phyloP scores from a whole-genome alignment of 2,113 vertebrate species.

The Burhinus oedicnemus region DNA sequence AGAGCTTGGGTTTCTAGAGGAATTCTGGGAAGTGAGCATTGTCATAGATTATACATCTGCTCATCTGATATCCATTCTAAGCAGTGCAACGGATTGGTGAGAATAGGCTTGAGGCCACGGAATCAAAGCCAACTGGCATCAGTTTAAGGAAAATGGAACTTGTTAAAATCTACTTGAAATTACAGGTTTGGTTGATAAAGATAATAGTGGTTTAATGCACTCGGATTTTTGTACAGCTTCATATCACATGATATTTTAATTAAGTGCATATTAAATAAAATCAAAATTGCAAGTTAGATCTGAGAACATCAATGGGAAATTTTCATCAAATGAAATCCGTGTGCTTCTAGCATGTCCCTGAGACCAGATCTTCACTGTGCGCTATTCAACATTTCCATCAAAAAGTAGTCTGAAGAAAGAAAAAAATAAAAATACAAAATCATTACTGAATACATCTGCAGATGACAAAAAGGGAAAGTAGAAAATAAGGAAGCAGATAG shows the following conservation, averaged over 20 bases:
- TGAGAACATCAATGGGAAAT: not conserved
- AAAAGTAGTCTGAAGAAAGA: not conserved
- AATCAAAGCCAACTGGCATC: not conserved
- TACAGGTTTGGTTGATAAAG: not conserved
- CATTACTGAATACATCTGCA: not conserved
- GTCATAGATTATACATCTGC: not conserved
- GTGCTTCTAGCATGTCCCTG: not conserved
- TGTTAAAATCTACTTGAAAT: not conserved
- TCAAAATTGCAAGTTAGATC: not conserved
- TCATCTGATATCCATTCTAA: not conserved
- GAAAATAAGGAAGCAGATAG: not conserved
- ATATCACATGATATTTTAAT: not conserved
- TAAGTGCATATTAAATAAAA: not conserved
- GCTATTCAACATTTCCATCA: not conserved
- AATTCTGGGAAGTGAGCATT: not conserved
- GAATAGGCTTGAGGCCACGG: not conserved
- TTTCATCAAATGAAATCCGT: not conserved
- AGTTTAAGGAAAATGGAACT: not conserved
- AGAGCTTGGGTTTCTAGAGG: not conserved
- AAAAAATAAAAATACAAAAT: not conserved
- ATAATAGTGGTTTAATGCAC: not conserved
- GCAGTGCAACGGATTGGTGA: not conserved
- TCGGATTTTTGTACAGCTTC: not conserved
- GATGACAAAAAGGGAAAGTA: not conserved
- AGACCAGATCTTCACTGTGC: not conserved